These are phyloP conservation scores for Drosophila gunungcola DNA, from an alignment of 1,140 invertebrate species.

Conservation along the genomic window DNA sequence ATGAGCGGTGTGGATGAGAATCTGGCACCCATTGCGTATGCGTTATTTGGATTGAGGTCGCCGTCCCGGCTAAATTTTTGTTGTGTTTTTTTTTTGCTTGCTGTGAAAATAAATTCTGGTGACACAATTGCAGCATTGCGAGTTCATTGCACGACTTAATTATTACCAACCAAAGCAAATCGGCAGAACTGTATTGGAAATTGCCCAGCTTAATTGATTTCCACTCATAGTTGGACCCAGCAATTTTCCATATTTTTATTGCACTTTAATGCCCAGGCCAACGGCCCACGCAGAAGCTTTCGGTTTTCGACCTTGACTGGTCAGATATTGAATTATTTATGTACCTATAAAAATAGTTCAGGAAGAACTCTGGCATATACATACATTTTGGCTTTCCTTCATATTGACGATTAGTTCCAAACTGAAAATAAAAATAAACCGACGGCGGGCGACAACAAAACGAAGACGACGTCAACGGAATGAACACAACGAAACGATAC, in stretches of 20 bases:
- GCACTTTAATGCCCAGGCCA: conserved; percentile 49
- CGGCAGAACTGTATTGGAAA: conserved; percentile 11
- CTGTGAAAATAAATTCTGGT: conserved; percentile 73
- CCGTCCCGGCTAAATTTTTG: conserved; percentile 27
- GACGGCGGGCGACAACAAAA: conserved; percentile 47
- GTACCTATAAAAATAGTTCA: conserved; percentile 77
- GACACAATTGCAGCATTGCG: conserved; percentile 64
- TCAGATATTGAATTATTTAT: conserved; percentile 70
- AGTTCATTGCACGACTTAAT: conserved; percentile 52
- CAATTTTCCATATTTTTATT: conserved; percentile 38
- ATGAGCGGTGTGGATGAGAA: conserved; percentile 25
- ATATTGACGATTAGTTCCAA: conserved; percentile 71
- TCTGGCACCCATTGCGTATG: conserved; percentile 69
- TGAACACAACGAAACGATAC: conserved; percentile 31
- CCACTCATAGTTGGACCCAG: conserved; percentile 1
- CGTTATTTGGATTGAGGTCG: conserved; percentile 44
- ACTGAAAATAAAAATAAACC: conserved; percentile 56
- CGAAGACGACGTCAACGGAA: conserved; percentile 21
- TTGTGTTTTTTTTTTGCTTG: conserved; percentile 46
- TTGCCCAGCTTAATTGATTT: conserved; percentile 33
- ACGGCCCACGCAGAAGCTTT: conserved; percentile 30
- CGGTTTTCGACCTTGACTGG: conserved; percentile 65
- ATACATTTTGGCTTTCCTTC: conserved; percentile 62
- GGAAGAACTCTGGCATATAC: conserved; percentile 48
- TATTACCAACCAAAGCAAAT: conserved; percentile 41